A percentile compares a stretch with the other conserved stretches of the same genome.
Conservation (phyloP, 2,797 vertebrate species). For the Melanotaenia maccullochi region DNA sequence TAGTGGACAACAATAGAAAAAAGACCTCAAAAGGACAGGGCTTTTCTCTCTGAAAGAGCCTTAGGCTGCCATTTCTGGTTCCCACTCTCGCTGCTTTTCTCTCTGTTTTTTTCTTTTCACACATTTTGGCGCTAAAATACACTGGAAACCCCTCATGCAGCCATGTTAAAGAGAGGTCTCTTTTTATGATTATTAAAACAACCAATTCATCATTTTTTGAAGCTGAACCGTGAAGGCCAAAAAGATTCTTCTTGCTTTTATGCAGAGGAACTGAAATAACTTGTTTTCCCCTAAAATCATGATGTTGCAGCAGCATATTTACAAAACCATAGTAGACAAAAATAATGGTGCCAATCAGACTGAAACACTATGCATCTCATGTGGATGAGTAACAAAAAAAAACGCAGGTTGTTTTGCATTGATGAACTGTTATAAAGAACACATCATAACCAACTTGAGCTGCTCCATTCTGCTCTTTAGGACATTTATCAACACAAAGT, state of each 20-base stretch:
- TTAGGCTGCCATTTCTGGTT: conserved; percentile 37
- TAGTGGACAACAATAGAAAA: conserved; percentile 73
- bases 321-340: conserved; percentile 3
- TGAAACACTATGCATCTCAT: conserved; percentile 21
- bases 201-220: conserved; percentile 22
- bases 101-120: conserved; percentile 20
- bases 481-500: conserved; percentile 38
- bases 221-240: conserved; percentile 21
- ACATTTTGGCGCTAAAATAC: conserved; percentile 39
- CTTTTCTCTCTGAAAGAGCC: conserved; percentile 52
- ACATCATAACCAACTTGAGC: conserved; percentile 27
- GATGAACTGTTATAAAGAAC: conserved; percentile 14
- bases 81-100: conserved; percentile 32
- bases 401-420: conserved; percentile 9
- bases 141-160: conserved; percentile 16
- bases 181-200: conserved; percentile 39
- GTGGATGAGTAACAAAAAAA: conserved; percentile 10
- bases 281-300: conserved; percentile 10
- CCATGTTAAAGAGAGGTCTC: conserved; percentile 25
- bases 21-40: conserved; percentile 66
- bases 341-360: conserved; percentile 35
- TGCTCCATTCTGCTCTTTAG: conserved; percentile 7
- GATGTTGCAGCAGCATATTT: conserved; percentile 13
- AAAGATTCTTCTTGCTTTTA: conserved; percentile 11
- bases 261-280: conserved; percentile 3